Percentiles rank a stretch among this genome's conserved stretches.
Evolutionary conservation across 2,888 invertebrate species (phyloP).

Genomic region (Hirtodrosophila trivittata): DNA sequence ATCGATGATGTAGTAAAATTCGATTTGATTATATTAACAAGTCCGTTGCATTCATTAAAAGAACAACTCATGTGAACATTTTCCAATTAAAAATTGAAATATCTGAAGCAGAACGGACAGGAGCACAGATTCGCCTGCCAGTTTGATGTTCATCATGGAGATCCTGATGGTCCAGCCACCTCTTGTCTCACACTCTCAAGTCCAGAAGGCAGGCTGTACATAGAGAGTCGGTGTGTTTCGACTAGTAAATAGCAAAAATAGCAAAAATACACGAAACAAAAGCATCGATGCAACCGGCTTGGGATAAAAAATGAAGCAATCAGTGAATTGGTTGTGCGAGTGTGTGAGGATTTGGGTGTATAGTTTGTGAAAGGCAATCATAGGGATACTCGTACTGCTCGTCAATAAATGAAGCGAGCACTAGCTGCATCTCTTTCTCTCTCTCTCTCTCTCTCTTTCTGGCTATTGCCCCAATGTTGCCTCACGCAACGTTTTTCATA

Average conservation of each 20-base stretch:
- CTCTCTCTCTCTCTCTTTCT: not conserved
- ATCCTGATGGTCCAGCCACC: not conserved
- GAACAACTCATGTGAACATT: slow-evolving; percentile 81
- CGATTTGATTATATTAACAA: slow-evolving; percentile 62
- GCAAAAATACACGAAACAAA: slow-evolving; percentile 60
- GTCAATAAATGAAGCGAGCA: slow-evolving; percentile 71
- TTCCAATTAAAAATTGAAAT: slow-evolving; percentile 83
- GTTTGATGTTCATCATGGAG: slow-evolving; percentile 4
- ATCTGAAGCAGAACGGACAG: slow-evolving; percentile 68
- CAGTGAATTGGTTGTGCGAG: slow-evolving; percentile 30
- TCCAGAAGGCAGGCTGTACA: not conserved
- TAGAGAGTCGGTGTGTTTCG: slow-evolving; percentile 10
- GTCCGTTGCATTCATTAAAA: slow-evolving; percentile 75
- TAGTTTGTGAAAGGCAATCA: slow-evolving; percentile 67
- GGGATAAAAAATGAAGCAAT: slow-evolving; percentile 70
- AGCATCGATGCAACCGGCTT: slow-evolving; percentile 39
- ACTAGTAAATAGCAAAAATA: slow-evolving; percentile 45
- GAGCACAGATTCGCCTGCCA: slow-evolving; percentile 34
- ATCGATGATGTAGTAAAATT: slow-evolving; percentile 51
- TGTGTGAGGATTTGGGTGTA: not conserved
- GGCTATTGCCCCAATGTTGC: slow-evolving; percentile 9
- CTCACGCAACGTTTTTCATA: slow-evolving; percentile 55
- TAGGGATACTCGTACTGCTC: slow-evolving; percentile 62
- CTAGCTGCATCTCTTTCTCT: not conserved
- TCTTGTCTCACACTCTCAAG: no score